A percentile compares a stretch with the other conserved stretches of the same genome.
Conservation (phyloP, 2,888 invertebrate genomes). For the Athalia circularis region DNA sequence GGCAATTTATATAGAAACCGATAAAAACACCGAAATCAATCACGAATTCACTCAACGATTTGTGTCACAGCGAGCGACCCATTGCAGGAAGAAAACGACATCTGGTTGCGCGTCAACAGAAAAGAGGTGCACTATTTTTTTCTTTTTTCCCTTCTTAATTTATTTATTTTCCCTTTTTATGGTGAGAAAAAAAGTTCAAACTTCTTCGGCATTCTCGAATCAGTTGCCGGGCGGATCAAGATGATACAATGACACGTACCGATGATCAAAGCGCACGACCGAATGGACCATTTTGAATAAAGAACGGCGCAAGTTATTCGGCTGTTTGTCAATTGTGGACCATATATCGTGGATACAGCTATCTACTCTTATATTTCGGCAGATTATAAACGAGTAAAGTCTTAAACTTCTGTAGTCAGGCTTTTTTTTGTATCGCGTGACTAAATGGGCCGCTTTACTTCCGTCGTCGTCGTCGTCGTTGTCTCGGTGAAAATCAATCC, state of each 20-base stretch:
- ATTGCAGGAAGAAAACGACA: not conserved
- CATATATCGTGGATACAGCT: not conserved
- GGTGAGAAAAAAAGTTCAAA: not conserved
- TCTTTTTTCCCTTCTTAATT: no score
- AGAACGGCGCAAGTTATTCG: no score
- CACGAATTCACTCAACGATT: slow-evolving; percentile 61
- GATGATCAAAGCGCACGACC: slow-evolving; percentile 8
- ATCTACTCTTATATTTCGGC: not conserved
- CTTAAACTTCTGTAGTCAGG: not conserved
- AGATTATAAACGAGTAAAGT: not conserved
- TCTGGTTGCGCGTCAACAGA: not conserved
- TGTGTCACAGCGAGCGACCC: slow-evolving; percentile 55
- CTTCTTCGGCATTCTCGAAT: not conserved
- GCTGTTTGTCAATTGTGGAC: not conserved
- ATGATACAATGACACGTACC: slow-evolving; percentile 20
- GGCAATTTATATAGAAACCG: slow-evolving; percentile 2
- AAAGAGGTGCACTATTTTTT: no score
- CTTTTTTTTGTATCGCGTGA: slow-evolving; percentile 14
- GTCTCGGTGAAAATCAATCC: slow-evolving; percentile 15
- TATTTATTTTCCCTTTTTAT: no score
- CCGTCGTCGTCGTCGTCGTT: slow-evolving; percentile 2
- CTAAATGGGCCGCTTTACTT: slow-evolving; percentile 8
- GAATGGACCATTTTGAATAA: not conserved
- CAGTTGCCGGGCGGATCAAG: slow-evolving; percentile 5
- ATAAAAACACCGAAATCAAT: slow-evolving; percentile 54